A percentile compares a stretch with the other conserved stretches of the same genome.
Conservation (phyloP, 1,140 invertebrate species). For the Drosophila orena region DNA sequence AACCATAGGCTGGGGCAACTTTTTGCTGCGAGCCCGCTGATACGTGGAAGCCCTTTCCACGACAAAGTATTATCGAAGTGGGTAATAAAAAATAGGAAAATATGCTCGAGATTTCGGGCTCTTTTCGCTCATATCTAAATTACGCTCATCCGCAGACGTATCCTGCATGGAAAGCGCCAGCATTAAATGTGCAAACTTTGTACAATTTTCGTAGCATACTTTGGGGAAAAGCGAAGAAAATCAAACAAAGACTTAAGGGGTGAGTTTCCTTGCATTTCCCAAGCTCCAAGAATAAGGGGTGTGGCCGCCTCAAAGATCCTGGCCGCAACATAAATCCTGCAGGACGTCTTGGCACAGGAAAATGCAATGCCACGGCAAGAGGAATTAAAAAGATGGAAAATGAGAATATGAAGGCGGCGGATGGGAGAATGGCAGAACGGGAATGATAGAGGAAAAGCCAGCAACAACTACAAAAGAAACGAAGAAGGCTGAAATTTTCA, state of each 20-base stretch:
- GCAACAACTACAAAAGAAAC: slow-evolving; percentile 45
- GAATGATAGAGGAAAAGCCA: slow-evolving; percentile 19
- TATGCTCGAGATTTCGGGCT: slow-evolving; percentile 55
- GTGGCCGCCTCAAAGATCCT: slow-evolving; percentile 54
- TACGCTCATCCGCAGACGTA: slow-evolving; percentile 61
- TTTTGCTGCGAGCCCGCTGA: too few relatives aligned
- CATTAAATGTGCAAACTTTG: slow-evolving; percentile 41
- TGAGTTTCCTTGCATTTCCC: slow-evolving; percentile 14
- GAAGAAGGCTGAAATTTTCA: slow-evolving; percentile 42
- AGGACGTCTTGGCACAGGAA: slow-evolving; percentile 25
- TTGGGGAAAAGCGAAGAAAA: slow-evolving; percentile 14
- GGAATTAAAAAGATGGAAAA: slow-evolving; percentile 53
- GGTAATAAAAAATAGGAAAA: slow-evolving; percentile 63
- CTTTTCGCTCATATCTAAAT: slow-evolving; percentile 55
- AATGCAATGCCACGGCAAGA: slow-evolving; percentile 45
- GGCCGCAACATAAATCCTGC: slow-evolving; percentile 50
- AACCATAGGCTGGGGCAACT: slow-evolving; percentile 46
- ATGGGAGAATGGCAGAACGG: not conserved
- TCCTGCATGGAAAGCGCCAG: slow-evolving; percentile 31
- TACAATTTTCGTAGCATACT: slow-evolving; percentile 57
- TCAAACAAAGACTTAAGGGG: slow-evolving; percentile 29
- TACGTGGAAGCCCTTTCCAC: not conserved
- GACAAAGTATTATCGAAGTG: slow-evolving; percentile 47
- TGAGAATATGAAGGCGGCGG: slow-evolving; percentile 15
- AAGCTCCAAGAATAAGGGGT: slow-evolving; percentile 42